These are phyloP conservation scores for Nymphalis urticae DNA, from an alignment of 2,888 invertebrate genomes.

Conservation along the genomic window DNA sequence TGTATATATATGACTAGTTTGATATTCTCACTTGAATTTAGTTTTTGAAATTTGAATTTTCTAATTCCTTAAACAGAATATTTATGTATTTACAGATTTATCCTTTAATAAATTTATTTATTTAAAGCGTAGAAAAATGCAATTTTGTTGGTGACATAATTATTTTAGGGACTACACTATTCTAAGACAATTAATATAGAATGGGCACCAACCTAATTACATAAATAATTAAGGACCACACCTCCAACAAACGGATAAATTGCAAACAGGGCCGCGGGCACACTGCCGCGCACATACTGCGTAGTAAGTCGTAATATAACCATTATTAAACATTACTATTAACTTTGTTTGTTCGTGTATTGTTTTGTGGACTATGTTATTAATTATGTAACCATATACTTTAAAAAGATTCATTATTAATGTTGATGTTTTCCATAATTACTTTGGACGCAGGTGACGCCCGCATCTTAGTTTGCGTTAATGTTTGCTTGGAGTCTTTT, in stretches of 20 bases:
- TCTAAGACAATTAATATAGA: slow-evolving; percentile 21
- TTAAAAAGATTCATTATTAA: neutral
- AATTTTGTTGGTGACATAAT: slow-evolving; percentile 28
- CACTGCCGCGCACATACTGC: slow-evolving; percentile 17
- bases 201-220: slow-evolving; percentile 36
- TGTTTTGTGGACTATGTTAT: neutral
- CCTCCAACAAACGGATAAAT: slow-evolving; percentile 33
- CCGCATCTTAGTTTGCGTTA: no score
- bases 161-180: slow-evolving; percentile 21
- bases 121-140: slow-evolving; percentile 29
- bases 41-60: no score
- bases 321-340: slow-evolving; percentile 1
- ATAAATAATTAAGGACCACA: slow-evolving; percentile 42
- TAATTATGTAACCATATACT: neutral
- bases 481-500: no score
- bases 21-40: no score
- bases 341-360: slow-evolving; percentile 2
- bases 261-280: slow-evolving; percentile 35
- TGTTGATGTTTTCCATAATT: neutral
- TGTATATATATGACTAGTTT: no score
- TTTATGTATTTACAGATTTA: slow-evolving; percentile 10
- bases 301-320: slow-evolving; percentile 2
- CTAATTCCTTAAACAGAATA: slow-evolving; percentile 12
- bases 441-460: no score
- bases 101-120: no score